Evolutionary conservation across 2,797 vertebrate genomes (phyloP), one percentile per base, ranked within the genome.

Genomic region (Danio aesculapii): DNA sequence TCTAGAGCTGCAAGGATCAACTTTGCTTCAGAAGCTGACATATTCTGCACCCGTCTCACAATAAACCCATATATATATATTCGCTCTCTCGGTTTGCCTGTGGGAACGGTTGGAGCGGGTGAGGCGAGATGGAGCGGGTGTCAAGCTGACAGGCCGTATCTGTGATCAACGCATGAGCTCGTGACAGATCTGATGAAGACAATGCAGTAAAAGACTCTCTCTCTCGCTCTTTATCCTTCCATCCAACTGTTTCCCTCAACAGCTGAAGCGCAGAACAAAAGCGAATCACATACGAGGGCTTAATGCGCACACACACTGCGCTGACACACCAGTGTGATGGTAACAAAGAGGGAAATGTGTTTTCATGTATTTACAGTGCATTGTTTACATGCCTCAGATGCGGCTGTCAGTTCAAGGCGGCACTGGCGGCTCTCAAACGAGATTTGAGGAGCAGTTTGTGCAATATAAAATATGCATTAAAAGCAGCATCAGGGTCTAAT

Each of bases 341-440:
- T 91, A 89, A 90, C 89, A 86, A 90, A 85, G 90, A 88, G 81
- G 81, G 90, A 92, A 93, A 91, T 89, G 90, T 92, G 92, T 91
- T 92, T 85, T 89, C 86, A 86, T 88, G 90, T 90, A 85, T 92
- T 91, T 90, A 89, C 87, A 86, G 87, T 86, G 88, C 84, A 90
- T 91, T 93, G 93, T 94, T 94, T 94, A 94, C 93, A 93, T 81
- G 83, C 83, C 78, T 72, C 85, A 86, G 86, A 91, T 91, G 91
- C 89, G 88, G 66, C 78, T 86, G 71, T 90, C 59, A 84, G 92
- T 92, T 93, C 89, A 93, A 91, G 91, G 87, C 74, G 39, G 79
- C 64, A 84, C 84, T 85, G 86, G 83, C 83, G 74, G 88, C 87
- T 86, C 73, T 87, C 73, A 64, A 87, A 90, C 69, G 68, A 77